Base-by-base conservation (phyloP, 2,888 invertebrate species). In the Brachycybe producta region DNA sequence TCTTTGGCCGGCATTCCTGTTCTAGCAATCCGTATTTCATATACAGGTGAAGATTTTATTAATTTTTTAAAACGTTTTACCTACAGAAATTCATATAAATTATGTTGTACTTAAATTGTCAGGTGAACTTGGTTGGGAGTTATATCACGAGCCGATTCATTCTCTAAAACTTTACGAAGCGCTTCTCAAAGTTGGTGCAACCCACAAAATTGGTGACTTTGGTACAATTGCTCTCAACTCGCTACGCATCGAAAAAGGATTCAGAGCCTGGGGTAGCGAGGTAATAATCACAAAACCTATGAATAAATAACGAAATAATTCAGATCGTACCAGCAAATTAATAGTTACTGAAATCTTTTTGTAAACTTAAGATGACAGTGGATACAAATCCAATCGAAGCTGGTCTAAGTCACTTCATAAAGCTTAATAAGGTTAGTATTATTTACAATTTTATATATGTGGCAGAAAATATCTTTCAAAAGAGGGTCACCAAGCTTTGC, bases 41-140 rank as follows among this genome's bases (percentile, higher is more conserved):
- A 65, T 51, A 66, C 68, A 28, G 68, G 65, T 65, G 52, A 44
- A n/a, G n/a, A n/a, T 39, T 15, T 26, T 28, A 11, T 32, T 11
- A 32, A 32, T 32, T 32, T 11, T 32, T 32, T 32, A 32, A 11
- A 32, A 32, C 13, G 11, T 11, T 32, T n/a, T n/a, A n/a, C n/a
- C n/a, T n/a, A n/a, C n/a, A 38, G 11, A 38, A 11, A 19, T 19
- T 13, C 38, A 38, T 19, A 7, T 11, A 38, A 8, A 15, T 13
- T 38, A 13, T 38, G 7, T 43, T 28, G 19, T n/a, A 19, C 21
- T 4, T 40, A 26, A 26, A 11, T n/a, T 43, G 55, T 1, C 52
- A 64, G 68, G 70, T 34, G 69, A 71, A 56, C 59, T 68, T n/a
- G 69, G 69, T 19, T 70, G 67, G 64, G 70, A 70, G 53, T 52